Evolutionary conservation across 2,113 vertebrate genomes (phyloP).

Genomic region (Sinosuthora webbiana): DNA sequence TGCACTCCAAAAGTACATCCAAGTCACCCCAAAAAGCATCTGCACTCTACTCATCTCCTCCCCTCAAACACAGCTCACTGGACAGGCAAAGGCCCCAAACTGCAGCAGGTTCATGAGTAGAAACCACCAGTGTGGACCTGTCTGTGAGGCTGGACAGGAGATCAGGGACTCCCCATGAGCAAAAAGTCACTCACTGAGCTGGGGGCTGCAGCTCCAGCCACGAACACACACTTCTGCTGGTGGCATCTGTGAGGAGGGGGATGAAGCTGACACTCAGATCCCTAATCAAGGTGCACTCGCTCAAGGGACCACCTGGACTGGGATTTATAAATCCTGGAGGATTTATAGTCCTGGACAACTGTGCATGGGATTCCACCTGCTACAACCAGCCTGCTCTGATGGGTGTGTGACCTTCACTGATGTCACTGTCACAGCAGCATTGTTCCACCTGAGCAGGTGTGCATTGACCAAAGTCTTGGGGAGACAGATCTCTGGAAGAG

Average conservation of each 20-base stretch:
- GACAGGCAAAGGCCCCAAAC: neutral
- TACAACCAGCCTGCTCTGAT: neutral
- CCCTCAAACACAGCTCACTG: neutral
- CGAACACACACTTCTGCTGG: neutral
- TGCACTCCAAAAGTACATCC: fast-evolving
- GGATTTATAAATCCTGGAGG: neutral
- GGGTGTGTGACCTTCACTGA: fast-evolving
- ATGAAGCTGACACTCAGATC: neutral
- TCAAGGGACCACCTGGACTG: fast-evolving
- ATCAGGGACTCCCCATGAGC: fast-evolving
- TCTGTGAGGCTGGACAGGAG: neutral
- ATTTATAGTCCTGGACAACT: neutral
- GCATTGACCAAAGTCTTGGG: neutral
- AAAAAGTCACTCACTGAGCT: neutral
- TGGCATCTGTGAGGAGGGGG: neutral
- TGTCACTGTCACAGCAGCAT: neutral
- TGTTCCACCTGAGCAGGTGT: neutral
- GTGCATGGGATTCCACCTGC: fast-evolving
- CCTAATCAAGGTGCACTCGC: fast-evolving
- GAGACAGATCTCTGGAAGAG: neutral
- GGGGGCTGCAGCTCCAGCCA: neutral
- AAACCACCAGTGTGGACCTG: fast-evolving
- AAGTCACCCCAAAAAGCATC: neutral
- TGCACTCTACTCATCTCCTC: neutral
- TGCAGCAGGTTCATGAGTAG: neutral